Evolutionary conservation across 2,888 invertebrate genomes (phyloP), one percentile per base, ranked within the genome.

Genomic region (Caenorhabditis sp.): DNA sequence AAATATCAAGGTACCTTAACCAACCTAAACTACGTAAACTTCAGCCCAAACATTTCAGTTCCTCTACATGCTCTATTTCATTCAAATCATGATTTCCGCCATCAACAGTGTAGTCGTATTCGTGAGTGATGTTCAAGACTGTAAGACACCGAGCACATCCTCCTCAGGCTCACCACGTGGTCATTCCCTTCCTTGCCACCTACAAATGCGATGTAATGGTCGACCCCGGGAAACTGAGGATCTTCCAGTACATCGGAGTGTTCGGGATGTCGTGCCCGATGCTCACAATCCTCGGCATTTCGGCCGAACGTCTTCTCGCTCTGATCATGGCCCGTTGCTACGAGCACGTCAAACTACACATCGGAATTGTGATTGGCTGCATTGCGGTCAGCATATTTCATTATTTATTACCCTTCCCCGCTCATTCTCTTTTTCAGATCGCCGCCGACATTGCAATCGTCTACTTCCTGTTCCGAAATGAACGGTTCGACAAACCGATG

Each of bases 401-500:
- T 46, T 46, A 8, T 17, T n/a, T n/a, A n/a, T n/a, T n/a, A n/a
- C n/a, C n/a, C n/a, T n/a, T n/a, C n/a, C n/a, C n/a, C n/a, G n/a
- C n/a, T n/a, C n/a, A n/a, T 13, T 15, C 1, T 15, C 15, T 5
- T 43, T 27, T 53, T 20, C 22, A 65, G 65, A 30, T 45, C 0
- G n/a, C 20, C 9, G 11, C 6, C 2, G 65, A 56, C 30, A 27
- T 46, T 2, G 9, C 22, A 0, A 53, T 48, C 4, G 13, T 50
- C 1, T 26, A 11, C 2, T 8, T 45, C 1, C 13, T 70, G 15
- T 70, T 59, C 32, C 17, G 20, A 2, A 17, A 56, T 4, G 71
- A 71, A 32, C 26, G 27, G 11, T 71, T 71, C n/a, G 41, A 55
- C 24, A 27, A 62, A n/a, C 61, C 61, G n/a, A 30, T 45, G 3